Evolutionary conservation across 2,797 vertebrate species (phyloP), one percentile per base, ranked within the genome.

Genomic region (Apogon talboti): DNA sequence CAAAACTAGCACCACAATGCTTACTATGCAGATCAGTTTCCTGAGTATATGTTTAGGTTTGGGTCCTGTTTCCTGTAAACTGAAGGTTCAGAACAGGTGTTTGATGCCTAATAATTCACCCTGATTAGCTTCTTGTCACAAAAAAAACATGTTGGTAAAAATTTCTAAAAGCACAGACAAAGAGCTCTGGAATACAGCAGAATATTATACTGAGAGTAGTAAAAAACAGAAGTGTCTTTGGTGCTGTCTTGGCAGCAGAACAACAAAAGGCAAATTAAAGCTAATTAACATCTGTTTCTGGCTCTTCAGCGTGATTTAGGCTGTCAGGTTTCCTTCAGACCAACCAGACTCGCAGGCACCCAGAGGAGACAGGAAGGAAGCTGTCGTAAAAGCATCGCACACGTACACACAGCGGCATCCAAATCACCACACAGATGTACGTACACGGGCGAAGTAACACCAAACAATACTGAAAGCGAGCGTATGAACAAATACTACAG

Each of bases 221-320:
- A 64, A 78, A 83, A 84, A 40, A 66, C 50, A 68, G 55, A 81
- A 71, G 69, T 41, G 74, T 78, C 74, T 81, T 77, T 51, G 69
- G 78, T 59, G 71, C 66, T 37, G 70, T 56, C 61, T 87, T 83
- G 77, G 86, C 87, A 87, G 76, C 55, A 53, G 64, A 86, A 84
- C 81, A 91, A 91, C 88, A 92, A 90, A 88, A 83, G 78, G 81
- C 79, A 87, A 91, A 91, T 91, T 88, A 92, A 89, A 87, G 77
- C 85, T 91, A 93, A 93, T 92, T 92, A 92, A 89, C 81, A 87
- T 88, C 87, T 91, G 87, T 88, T 92, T 88, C 79, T 75, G 71
- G 69, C 84, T 86, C 79, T 85, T 87, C 86, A 78, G 82, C 24
- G 43, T 89, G 78, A 90, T 85, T 90, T 89, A 81, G 76, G 70